Base-by-base conservation (phyloP, 2,113 vertebrate genomes). In the Saguinus midas region DNA sequence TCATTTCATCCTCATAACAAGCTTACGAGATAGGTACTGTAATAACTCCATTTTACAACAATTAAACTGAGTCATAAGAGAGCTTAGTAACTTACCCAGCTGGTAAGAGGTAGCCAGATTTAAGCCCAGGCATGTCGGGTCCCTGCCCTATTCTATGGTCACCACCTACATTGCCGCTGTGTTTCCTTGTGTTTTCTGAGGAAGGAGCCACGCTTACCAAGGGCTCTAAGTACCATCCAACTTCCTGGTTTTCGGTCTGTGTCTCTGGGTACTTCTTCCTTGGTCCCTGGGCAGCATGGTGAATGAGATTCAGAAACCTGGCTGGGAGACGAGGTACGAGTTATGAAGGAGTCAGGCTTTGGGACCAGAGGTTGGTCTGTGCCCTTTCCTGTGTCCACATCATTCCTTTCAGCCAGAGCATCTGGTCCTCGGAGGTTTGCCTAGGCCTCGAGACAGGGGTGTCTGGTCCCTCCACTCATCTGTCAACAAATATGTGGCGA, bases 221-320 rank as follows among this genome's bases (percentile, higher is more conserved):
- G 57, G 99, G 98, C 29, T 97, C 95, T 3, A 99, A 98, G 43
- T 99, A 90, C 99, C 99, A 99, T 90, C 99, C 99, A 45, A 99
- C 99, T 98, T 99, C 99, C 88, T 99, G 99, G 96, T 98, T 99
- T 97, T 99, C 99, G 0, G 99, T 99, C 98, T 99, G 98, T 40
- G 99, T 99, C 61, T 64, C 61, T 32, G 61, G 61, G 61, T 99
- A 99, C 97, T 99, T 99, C 98, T 98, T 99, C n/a, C 97, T 99
- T 52, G 99, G 99, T 85, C 98, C 98, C 93, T 98, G 93, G 17
- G 95, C 98, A 55, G 99, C 98, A 0, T 96, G 98, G 79, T 99
- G 98, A 95, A 99, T 98, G 37, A 99, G 96, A 29, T 98, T 98
- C 58, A 99, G 97, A 97, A 99, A 99, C 58, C 87, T 98, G 3